Percentiles rank a stretch among this genome's conserved stretches.
These are phyloP conservation scores for Lutjanus erythropterus DNA, from an alignment of 2,113 vertebrate genomes.

Conservation along the genomic window DNA sequence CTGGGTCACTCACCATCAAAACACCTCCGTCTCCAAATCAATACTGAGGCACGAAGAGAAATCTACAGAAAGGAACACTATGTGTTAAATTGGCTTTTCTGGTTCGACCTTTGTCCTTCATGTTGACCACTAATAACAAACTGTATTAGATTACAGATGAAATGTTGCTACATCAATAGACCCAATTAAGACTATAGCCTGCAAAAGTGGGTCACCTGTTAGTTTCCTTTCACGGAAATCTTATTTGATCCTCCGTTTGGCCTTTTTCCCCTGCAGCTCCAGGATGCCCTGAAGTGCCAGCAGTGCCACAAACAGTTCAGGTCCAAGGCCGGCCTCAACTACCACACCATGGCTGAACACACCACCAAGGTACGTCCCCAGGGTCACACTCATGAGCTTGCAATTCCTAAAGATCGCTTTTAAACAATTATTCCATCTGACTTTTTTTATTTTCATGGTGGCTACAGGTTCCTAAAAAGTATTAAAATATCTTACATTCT, in stretches of 20 bases:
- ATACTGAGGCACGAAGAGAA: slow-evolving; percentile 52
- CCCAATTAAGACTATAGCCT: slow-evolving; percentile 35
- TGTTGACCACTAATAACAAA: slow-evolving; percentile 40
- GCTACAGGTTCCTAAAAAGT: too few species aligned
- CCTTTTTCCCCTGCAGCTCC: slow-evolving; percentile 85
- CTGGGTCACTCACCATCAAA: slow-evolving; percentile 67
- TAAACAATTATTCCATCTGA: slow-evolving; percentile 3
- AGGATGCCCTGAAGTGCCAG: slow-evolving; percentile 96
- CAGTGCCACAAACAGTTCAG: slow-evolving; percentile 98
- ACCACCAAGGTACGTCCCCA: slow-evolving; percentile 88
- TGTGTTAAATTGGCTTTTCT: slow-evolving; percentile 50
- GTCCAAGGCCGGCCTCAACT: slow-evolving; percentile 98
- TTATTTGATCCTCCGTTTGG: slow-evolving; percentile 44
- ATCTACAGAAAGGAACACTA: slow-evolving; percentile 17
- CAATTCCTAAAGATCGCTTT: neutral
- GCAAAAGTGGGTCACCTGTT: neutral
- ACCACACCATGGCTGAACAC: slow-evolving; percentile 97
- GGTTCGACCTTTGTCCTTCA: slow-evolving; percentile 28
- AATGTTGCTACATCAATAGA: slow-evolving; percentile 34
- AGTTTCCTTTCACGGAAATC: slow-evolving; percentile 42
- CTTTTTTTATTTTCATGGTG: too few species aligned
- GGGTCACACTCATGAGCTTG: neutral
- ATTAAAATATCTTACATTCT: too few species aligned
- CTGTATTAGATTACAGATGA: slow-evolving; percentile 52
- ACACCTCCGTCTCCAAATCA: slow-evolving; percentile 54